Conservation (phyloP, 2,888 invertebrate genomes). For the Linnaemya vulpina region DNA sequence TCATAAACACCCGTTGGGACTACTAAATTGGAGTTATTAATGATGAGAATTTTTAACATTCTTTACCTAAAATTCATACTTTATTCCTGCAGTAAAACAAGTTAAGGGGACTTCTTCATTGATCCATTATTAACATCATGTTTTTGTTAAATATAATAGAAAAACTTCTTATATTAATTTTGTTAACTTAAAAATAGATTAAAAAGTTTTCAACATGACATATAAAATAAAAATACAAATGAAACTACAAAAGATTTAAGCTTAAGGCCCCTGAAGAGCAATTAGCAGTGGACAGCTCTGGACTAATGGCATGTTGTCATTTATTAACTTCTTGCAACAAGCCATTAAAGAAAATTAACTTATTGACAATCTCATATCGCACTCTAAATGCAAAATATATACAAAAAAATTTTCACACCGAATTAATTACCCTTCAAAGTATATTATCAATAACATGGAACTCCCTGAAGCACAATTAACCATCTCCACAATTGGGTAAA, state of each 20-base stretch:
- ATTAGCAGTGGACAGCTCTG: constrained; percentile 8
- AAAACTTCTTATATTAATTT: no score
- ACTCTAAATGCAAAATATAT: background rate
- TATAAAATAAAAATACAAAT: no score
- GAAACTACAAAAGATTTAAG: background rate
- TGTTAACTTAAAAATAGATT: no score
- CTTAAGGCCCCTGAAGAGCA: background rate
- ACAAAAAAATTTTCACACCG: background rate
- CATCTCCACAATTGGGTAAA: constrained; percentile 29
- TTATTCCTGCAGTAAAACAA: no score
- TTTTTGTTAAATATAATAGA: no score
- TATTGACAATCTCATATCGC: constrained; percentile 50
- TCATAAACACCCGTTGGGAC: no score
- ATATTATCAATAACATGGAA: background rate
- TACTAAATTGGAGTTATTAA: no score
- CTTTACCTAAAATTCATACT: no score
- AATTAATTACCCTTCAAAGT: background rate
- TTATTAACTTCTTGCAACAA: constrained; percentile 16
- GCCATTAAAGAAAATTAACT: constrained; percentile 50
- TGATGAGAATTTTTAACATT: no score
- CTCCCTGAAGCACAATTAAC: background rate
- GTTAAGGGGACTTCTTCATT: no score
- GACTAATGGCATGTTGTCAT: constrained; percentile 67
- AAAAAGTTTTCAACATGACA: no score
- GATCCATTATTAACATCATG: no score